Conservation (phyloP, 64 coral and sea anemone genomes). For the Cladopsammia gracilis region DNA sequence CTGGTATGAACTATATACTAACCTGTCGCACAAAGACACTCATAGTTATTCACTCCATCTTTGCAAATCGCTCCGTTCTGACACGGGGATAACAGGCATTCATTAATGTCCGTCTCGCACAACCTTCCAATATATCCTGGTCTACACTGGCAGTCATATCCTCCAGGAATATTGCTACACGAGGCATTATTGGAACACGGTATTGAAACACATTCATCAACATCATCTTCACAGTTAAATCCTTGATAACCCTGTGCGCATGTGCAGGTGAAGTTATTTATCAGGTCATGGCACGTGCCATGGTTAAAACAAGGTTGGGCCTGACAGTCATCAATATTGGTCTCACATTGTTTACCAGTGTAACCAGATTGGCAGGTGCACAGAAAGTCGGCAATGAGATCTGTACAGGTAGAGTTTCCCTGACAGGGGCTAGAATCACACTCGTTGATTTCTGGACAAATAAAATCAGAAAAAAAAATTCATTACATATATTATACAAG, state of each 20-base stretch:
- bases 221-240: constrained; percentile 43
- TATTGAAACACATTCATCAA: constrained; percentile 19
- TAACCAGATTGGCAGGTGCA: constrained; percentile 64
- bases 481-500: no score
- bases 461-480: no score
- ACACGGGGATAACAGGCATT: neutral
- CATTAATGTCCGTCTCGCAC: constrained; percentile 21
- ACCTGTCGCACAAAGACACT: constrained; percentile 40
- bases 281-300: constrained; percentile 63
- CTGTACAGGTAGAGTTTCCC: constrained; percentile 54
- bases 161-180: neutral
- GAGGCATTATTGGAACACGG: constrained; percentile 5
- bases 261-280: constrained; percentile 76
- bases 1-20: no score
- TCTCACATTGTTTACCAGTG: constrained; percentile 59
- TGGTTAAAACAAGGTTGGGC: constrained; percentile 75
- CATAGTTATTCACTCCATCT: constrained; percentile 46
- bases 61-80: constrained; percentile 15
- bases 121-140: constrained; percentile 1
- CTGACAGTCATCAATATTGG: constrained; percentile 76
- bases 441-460: constrained; percentile 70
- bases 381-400: constrained; percentile 52
- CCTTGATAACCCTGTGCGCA: constrained; percentile 66
- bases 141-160: neutral
- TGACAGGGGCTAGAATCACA: constrained; percentile 69